phyloP scores from a whole-genome alignment of 2,888 invertebrate species.

The Harpalus rufipes region DNA sequence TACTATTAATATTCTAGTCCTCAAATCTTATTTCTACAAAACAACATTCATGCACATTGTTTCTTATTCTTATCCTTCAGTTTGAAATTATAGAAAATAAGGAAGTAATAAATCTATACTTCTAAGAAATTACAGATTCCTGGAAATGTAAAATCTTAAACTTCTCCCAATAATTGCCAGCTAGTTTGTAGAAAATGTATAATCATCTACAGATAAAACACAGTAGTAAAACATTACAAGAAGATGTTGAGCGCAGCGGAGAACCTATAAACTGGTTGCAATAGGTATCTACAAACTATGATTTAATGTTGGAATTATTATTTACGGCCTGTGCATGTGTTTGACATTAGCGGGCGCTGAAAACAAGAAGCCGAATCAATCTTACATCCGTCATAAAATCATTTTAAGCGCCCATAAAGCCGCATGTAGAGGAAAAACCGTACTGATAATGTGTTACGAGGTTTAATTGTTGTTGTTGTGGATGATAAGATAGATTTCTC shows the following conservation, averaged over 20 bases:
- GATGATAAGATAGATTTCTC: slow-evolving; percentile 8
- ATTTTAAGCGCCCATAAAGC: slow-evolving; percentile 64
- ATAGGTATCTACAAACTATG: slow-evolving; percentile 39
- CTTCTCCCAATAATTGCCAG: slow-evolving; percentile 1
- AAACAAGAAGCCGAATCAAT: slow-evolving; percentile 64
- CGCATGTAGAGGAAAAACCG: slow-evolving; percentile 56
- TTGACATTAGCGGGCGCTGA: slow-evolving; percentile 61
- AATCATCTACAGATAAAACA: slow-evolving; percentile 21
- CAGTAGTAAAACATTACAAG: slow-evolving; percentile 33
- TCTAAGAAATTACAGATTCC: too few species aligned
- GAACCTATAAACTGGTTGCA: slow-evolving; percentile 2
- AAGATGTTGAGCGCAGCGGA: not conserved
- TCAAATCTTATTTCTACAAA: too few species aligned
- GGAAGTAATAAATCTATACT: too few species aligned
- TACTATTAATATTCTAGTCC: too few species aligned
- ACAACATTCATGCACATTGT: too few species aligned
- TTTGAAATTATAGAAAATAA: not conserved
- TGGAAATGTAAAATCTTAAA: too few species aligned
- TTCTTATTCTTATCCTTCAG: not conserved
- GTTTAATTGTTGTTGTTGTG: slow-evolving; percentile 50
- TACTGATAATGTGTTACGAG: slow-evolving; percentile 58
- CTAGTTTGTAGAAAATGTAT: not conserved
- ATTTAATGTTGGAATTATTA: slow-evolving; percentile 48
- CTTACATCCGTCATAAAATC: slow-evolving; percentile 67
- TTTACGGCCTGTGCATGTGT: slow-evolving; percentile 57